A percentile compares a stretch with the other conserved stretches of the same genome.
Evolutionary conservation across 1,140 invertebrate species (phyloP).

Genomic region (Archivesica marissinica): DNA sequence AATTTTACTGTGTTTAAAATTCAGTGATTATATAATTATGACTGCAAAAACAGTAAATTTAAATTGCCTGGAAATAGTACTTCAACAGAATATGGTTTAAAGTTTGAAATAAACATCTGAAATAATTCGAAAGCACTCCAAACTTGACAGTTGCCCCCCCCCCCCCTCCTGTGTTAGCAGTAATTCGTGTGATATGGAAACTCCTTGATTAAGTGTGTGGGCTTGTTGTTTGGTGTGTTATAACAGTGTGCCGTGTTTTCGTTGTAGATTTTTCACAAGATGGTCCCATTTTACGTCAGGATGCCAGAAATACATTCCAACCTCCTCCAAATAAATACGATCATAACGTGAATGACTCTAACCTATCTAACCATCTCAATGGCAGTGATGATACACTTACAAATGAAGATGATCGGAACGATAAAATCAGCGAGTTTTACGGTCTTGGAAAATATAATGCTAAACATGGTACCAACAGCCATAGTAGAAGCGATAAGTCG

Average conservation of each 20-base stretch:
- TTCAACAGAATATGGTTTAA: too few relatives aligned
- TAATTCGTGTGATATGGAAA: too few relatives aligned
- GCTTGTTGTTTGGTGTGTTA: slow-evolving; percentile 1
- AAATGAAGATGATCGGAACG: slow-evolving; percentile 55
- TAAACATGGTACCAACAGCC: neutral
- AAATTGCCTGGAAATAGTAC: too few relatives aligned
- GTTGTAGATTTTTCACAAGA: slow-evolving; percentile 29
- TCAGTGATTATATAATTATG: too few relatives aligned
- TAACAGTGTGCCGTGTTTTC: slow-evolving; percentile 23
- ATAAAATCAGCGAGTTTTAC: slow-evolving; percentile 60
- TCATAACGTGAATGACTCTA: slow-evolving; percentile 33
- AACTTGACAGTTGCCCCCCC: too few relatives aligned
- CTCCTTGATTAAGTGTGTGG: too few relatives aligned
- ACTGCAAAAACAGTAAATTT: too few relatives aligned
- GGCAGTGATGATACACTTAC: slow-evolving; percentile 55
- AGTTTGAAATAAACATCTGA: too few relatives aligned
- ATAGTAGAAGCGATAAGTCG: slow-evolving; percentile 1
- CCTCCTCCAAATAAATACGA: slow-evolving; percentile 1
- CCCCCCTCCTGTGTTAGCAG: too few relatives aligned
- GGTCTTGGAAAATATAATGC: slow-evolving; percentile 53
- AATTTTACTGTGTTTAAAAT: too few relatives aligned
- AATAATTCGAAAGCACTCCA: too few relatives aligned
- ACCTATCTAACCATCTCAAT: slow-evolving; percentile 36
- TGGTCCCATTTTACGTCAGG: neutral
- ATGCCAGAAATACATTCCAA: slow-evolving; percentile 15